Evolutionary conservation across 2,113 vertebrate species (phyloP).

Genomic region (Turnix velox): DNA sequence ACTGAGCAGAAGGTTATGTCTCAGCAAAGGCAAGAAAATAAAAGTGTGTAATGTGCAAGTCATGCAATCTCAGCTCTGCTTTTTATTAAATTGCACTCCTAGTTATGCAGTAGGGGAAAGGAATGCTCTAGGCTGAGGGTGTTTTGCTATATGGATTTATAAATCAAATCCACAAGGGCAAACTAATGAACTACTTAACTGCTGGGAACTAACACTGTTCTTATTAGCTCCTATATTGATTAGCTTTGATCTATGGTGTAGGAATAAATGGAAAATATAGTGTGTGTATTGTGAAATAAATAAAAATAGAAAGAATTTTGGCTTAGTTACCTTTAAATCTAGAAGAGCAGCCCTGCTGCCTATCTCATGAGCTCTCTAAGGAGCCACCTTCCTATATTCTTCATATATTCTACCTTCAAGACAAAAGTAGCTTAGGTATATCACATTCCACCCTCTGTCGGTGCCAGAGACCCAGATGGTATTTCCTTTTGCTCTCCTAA

Average conservation of each 20-base stretch:
- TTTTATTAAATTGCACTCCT: conserved; percentile 56
- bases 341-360: not conserved
- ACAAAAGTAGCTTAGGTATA: not conserved
- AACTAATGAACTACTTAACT: conserved; percentile 45
- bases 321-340: conserved; percentile 13
- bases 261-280: conserved; percentile 10
- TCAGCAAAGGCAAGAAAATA: conserved; percentile 33
- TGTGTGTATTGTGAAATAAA: not conserved
- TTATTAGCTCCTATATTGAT: conserved; percentile 35
- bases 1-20: conserved; percentile 31
- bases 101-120: conserved; percentile 39
- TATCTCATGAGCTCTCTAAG: not conserved
- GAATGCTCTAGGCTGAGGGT: conserved; percentile 53
- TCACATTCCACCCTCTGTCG: not conserved
- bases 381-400: not conserved
- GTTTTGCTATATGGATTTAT: conserved; percentile 49
- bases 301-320: not conserved
- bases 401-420: not conserved
- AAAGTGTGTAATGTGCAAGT: conserved; percentile 50
- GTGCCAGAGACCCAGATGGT: not conserved
- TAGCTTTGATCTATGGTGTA: conserved; percentile 24
- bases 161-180: conserved; percentile 56
- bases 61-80: conserved; percentile 52
- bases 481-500: not conserved
- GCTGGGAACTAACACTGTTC: conserved; percentile 14